Conservation (phyloP, 23 tunicate species). For the Aplidium turbinatum region DNA sequence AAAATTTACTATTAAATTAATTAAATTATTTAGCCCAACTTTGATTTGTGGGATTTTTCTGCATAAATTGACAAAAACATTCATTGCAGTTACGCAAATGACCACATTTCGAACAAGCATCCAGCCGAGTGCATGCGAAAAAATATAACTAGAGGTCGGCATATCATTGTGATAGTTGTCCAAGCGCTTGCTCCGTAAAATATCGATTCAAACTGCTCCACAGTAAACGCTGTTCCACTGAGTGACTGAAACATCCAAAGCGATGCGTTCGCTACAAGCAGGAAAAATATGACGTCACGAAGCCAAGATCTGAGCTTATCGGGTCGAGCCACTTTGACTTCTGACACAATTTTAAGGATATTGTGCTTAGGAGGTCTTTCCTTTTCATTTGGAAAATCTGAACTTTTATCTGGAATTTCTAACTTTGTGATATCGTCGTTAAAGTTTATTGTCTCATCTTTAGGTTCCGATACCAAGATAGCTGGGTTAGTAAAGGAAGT, state of each 20-base stretch:
- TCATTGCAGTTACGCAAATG: constrained; percentile 69
- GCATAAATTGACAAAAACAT: too few relatives aligned
- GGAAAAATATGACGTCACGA: constrained; percentile 65
- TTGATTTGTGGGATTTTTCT: too few relatives aligned
- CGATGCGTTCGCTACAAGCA: constrained; percentile 54
- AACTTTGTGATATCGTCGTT: too few relatives aligned
- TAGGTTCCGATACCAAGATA: too few relatives aligned
- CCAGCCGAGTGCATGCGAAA: constrained; percentile 88
- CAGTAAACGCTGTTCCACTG: constrained; percentile 56
- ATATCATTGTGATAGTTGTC: constrained; percentile 63
- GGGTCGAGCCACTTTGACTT: constrained; percentile 54
- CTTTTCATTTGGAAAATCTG: neutral
- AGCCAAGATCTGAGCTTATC: constrained; percentile 33
- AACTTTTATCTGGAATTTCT: too few relatives aligned
- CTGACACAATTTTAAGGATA: constrained; percentile 46
- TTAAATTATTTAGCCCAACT: too few relatives aligned
- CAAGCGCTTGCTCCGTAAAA: constrained; percentile 61
- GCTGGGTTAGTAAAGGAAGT: too few relatives aligned
- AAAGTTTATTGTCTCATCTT: too few relatives aligned
- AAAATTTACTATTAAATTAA: too few relatives aligned
- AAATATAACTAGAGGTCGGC: constrained; percentile 72
- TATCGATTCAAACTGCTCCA: constrained; percentile 28
- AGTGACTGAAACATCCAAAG: constrained; percentile 74
- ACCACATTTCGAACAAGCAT: constrained; percentile 87
- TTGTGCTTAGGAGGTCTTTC: neutral